Evolutionary conservation across 2,113 vertebrate genomes (phyloP).

Genomic region (Thunnus maccoyii): DNA sequence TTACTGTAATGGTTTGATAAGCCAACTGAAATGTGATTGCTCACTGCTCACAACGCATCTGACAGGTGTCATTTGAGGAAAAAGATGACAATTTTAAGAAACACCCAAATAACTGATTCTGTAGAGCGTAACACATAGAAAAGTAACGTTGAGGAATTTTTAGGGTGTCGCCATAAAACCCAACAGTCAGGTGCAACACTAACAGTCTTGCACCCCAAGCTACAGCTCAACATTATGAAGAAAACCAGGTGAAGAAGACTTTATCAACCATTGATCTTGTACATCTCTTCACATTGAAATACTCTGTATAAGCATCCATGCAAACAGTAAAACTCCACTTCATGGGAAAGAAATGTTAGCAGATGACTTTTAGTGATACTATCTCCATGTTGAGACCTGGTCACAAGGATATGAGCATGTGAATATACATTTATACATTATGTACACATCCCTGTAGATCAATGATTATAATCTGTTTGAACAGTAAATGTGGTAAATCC

Average conservation of each 20-base stretch:
- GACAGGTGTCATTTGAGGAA: constrained; percentile 69
- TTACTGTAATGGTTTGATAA: constrained; percentile 83
- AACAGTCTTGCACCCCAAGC: background rate
- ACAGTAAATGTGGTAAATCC: constrained; percentile 7
- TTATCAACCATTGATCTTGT: background rate
- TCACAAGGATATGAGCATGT: constrained; percentile 30
- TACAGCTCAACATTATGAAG: background rate
- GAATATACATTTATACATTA: background rate
- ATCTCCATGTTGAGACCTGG: background rate
- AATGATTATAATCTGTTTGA: background rate
- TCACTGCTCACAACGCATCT: constrained; percentile 40
- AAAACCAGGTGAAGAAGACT: background rate
- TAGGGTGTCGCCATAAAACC: background rate
- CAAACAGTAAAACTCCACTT: background rate
- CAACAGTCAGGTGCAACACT: background rate
- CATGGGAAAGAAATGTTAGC: background rate
- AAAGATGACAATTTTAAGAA: constrained; percentile 32
- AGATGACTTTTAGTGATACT: background rate
- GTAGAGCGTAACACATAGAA: background rate
- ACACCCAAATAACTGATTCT: constrained; percentile 48
- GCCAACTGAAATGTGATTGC: constrained; percentile 74
- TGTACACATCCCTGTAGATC: constrained; percentile 6
- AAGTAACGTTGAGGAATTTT: background rate
- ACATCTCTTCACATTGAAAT: background rate
- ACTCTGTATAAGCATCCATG: background rate